A percentile compares a stretch with the other conserved stretches of the same genome.
Evolutionary conservation across 2,888 invertebrate species (phyloP).

Genomic region (Cancer borealis): DNA sequence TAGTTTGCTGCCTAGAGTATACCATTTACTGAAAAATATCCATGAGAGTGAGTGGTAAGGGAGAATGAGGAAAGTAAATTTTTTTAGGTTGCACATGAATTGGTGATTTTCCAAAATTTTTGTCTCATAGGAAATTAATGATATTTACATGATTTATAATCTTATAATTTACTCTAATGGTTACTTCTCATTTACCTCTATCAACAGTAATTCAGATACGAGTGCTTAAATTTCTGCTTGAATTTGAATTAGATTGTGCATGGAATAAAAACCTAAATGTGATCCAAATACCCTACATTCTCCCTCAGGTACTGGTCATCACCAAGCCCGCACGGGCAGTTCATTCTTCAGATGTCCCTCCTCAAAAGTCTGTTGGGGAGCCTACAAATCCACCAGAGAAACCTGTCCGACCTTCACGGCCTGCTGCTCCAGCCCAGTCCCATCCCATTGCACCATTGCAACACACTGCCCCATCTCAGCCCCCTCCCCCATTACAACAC

Average conservation of each 20-base stretch:
- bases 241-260: background rate
- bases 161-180: no score
- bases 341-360: slow-evolving; percentile 81
- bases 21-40: no score
- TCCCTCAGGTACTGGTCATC: slow-evolving; percentile 66
- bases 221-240: background rate
- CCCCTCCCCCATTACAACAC: slow-evolving; percentile 82
- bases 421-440: slow-evolving; percentile 79
- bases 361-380: slow-evolving; percentile 80
- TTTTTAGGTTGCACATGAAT: no score
- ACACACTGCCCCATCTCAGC: slow-evolving; percentile 82
- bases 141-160: no score
- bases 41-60: no score
- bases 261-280: background rate
- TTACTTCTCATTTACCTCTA: no score
- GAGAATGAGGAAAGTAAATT: no score
- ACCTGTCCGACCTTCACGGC: slow-evolving; percentile 79
- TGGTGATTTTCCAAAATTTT: no score
- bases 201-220: background rate
- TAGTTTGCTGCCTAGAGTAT: background rate
- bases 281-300: background rate
- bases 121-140: no score
- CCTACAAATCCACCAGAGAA: slow-evolving; percentile 36
- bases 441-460: slow-evolving; percentile 81
- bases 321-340: slow-evolving; percentile 57